A percentile compares a stretch with the other conserved stretches of the same genome.
phyloP scores from a whole-genome alignment of 1,140 invertebrate species.

The Linepithema humile region DNA sequence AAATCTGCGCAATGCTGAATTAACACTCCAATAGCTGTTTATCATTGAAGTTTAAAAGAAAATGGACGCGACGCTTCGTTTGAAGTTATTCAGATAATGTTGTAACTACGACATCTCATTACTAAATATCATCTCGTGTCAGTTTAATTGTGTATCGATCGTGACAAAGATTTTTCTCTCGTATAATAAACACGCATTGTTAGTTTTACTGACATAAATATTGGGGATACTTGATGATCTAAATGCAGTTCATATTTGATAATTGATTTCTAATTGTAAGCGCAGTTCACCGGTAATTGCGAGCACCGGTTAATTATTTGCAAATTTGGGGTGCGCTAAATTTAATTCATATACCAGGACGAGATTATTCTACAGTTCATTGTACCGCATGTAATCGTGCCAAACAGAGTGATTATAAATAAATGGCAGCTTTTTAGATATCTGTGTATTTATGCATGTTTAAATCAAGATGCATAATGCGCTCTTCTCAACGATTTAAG shows the following conservation, averaged over 20 bases:
- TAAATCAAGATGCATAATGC: not conserved
- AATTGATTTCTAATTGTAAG: constrained; percentile 55
- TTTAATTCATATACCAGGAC: constrained; percentile 13
- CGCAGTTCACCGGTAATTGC: constrained; percentile 1
- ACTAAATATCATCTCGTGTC: not conserved
- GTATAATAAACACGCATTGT: not conserved
- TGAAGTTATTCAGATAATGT: not conserved
- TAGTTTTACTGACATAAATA: constrained; percentile 43
- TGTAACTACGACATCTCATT: not conserved
- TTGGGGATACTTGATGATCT: not conserved
- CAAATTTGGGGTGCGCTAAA: constrained; percentile 1
- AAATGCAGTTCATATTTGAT: constrained; percentile 48
- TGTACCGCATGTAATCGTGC: not conserved
- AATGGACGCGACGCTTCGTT: not conserved
- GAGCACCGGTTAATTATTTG: constrained; percentile 25
- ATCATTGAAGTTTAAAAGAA: not conserved
- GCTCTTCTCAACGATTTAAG: not conserved
- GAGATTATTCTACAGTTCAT: not conserved
- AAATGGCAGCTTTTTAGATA: not conserved
- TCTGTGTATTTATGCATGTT: constrained; percentile 1
- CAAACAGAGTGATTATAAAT: not conserved
- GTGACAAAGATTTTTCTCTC: not conserved
- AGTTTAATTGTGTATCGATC: not conserved
- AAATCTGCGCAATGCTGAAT: not conserved
- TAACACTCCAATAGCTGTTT: not conserved